Conservation (phyloP, 2,113 vertebrate genomes). For the Nematolebias whitei region DNA sequence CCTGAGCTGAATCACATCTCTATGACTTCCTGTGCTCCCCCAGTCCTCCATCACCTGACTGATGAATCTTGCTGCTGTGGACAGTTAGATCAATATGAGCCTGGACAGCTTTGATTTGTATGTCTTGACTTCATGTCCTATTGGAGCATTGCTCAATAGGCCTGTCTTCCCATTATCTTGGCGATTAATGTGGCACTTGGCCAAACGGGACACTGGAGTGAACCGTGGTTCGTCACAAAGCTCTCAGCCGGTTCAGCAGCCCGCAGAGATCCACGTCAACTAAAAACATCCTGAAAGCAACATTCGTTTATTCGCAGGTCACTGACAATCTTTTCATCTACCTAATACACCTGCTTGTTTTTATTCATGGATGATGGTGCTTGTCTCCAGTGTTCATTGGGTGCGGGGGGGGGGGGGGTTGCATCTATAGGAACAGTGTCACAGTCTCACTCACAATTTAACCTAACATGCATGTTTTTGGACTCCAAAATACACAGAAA, state of each 20-base stretch:
- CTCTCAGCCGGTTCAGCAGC: constrained; percentile 5
- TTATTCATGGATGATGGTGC: too few relatives aligned
- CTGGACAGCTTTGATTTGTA: constrained; percentile 72
- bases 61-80: constrained; percentile 62
- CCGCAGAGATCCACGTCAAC: background rate
- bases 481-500: too few relatives aligned
- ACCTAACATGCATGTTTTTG: too few relatives aligned
- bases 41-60: constrained; percentile 35
- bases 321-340: too few relatives aligned
- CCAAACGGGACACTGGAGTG: constrained; percentile 46
- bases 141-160: constrained; percentile 70
- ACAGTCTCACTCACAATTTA: too few relatives aligned
- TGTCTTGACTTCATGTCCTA: constrained; percentile 58
- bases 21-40: constrained; percentile 26
- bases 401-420: too few relatives aligned
- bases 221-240: constrained; percentile 15
- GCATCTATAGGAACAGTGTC: too few relatives aligned
- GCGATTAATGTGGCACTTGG: constrained; percentile 60
- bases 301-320: too few relatives aligned
- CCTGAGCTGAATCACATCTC: constrained; percentile 35
- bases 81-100: constrained; percentile 68
- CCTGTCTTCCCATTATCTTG: constrained; percentile 64
- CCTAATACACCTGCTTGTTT: too few relatives aligned
- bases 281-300: background rate
- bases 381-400: too few relatives aligned